Evolutionary conservation across 2,113 vertebrate species (phyloP), one percentile per base, ranked within the genome.

Genomic region (Scophthalmus maximus): DNA sequence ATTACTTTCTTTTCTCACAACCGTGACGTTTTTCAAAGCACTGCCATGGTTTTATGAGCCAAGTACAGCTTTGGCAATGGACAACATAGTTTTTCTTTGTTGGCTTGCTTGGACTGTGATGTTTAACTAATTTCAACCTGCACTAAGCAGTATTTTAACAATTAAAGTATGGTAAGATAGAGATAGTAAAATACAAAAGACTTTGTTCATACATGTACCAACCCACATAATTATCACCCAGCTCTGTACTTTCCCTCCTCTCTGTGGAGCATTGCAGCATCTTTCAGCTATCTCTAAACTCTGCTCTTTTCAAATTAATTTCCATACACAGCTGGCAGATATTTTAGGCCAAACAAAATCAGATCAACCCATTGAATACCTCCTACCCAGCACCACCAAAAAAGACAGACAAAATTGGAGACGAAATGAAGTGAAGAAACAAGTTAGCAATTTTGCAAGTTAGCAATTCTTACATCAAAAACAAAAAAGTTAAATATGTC

Each of bases 201-300:
- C 5, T 18, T 3, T 17, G 34, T 22, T 40, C 22, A 17, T 18
- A 25, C 34, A 18, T 25, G 18, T 11, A 56, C 3, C 10, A 36
- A 38, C 11, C 6, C 32, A 38, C 20, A 25, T 20, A 59, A 17
- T 25, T 17, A 59, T 59, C 6, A 40, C 20, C 20, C 34, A 25
- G 2, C 18, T 22, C 55, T 23, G 20, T 36, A 25, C 44, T 23
- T 57, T 68, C 51, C 9, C 38, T n/a, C 50, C 26, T 3, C 22
- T 26, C 17, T n/a, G 2, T 27, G 8, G 8, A 18, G 18, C 1
- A 5, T 6, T 20, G 29, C 18, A 53, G 42, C 38, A 22, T 42
- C 29, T 56, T 81, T 42, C 8, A 25, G n/a, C 38, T 53, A 23
- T 17, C 6, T 56, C 8, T 57, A 47, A 50, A 22, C 60, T 67